These are phyloP conservation scores for Lypha dubia DNA, from an alignment of 2,888 invertebrate genomes.

Conservation along the genomic window DNA sequence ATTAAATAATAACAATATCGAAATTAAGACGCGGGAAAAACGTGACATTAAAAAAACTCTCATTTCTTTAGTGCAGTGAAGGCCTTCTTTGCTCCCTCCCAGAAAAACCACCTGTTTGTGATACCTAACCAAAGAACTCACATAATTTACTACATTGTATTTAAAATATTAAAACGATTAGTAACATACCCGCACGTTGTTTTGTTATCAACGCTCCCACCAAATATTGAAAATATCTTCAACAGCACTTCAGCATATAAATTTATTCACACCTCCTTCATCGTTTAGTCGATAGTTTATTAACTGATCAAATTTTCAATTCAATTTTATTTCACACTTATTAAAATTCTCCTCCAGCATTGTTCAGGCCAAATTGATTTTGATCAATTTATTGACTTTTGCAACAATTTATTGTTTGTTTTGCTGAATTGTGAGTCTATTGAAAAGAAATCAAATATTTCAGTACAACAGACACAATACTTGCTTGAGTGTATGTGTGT, in stretches of 20 bases:
- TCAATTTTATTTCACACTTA: neutral
- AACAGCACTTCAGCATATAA: neutral
- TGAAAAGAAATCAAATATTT: neutral
- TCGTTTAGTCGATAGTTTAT: neutral
- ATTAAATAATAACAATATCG: too few species aligned
- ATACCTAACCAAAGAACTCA: too few species aligned
- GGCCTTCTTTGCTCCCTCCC: too few species aligned
- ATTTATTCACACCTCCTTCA: neutral
- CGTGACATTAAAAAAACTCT: too few species aligned
- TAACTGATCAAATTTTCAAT: neutral
- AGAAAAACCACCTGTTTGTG: too few species aligned
- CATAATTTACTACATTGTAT: too few species aligned
- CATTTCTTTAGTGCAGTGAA: too few species aligned
- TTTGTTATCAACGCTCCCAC: neutral
- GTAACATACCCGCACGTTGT: too few species aligned
- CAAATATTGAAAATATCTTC: neutral
- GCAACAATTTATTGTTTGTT: slow-evolving; percentile 19
- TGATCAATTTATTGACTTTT: slow-evolving; percentile 44
- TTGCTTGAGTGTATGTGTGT: too few species aligned
- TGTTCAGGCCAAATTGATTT: neutral
- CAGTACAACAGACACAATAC: too few species aligned
- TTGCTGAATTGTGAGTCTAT: neutral
- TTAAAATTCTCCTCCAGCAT: slow-evolving; percentile 11
- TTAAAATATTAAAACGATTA: too few species aligned
- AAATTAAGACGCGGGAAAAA: too few species aligned